phyloP scores from a whole-genome alignment of 2,888 invertebrate species.

The Boloria selene region DNA sequence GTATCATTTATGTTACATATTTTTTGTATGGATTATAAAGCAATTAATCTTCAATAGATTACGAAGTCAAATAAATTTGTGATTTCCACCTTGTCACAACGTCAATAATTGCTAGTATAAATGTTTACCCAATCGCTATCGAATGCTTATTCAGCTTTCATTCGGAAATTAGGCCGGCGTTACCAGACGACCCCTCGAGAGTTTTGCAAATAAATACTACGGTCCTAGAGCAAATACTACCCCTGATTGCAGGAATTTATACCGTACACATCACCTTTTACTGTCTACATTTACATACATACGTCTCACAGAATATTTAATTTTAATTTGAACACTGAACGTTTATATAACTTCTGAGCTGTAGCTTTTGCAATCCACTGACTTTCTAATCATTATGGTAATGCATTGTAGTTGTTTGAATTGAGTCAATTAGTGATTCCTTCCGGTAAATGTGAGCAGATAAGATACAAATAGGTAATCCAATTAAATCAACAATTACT shows the following conservation, averaged over 20 bases:
- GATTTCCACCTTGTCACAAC: slow-evolving; percentile 33
- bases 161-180: slow-evolving; percentile 65
- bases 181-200: slow-evolving; percentile 61
- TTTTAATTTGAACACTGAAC: slow-evolving; percentile 19
- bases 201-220: slow-evolving; percentile 72
- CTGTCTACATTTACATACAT: slow-evolving; percentile 35
- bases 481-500: neutral
- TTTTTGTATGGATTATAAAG: neutral
- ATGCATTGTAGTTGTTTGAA: neutral
- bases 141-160: slow-evolving; percentile 68
- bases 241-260: slow-evolving; percentile 59
- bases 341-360: neutral
- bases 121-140: slow-evolving; percentile 62
- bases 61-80: slow-evolving; percentile 31
- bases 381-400: slow-evolving; percentile 11
- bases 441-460: neutral
- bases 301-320: slow-evolving; percentile 18
- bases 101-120: slow-evolving; percentile 50
- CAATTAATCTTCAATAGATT: slow-evolving; percentile 17
- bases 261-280: slow-evolving; percentile 36
- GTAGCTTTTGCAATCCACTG: slow-evolving; percentile 11
- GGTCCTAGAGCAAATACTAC: slow-evolving; percentile 62
- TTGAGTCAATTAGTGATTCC: slow-evolving; percentile 5
- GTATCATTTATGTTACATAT: slow-evolving; percentile 23
- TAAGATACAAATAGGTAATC: neutral